phyloP scores from a whole-genome alignment of 2,113 vertebrate genomes.

The Amphiprion ocellaris region DNA sequence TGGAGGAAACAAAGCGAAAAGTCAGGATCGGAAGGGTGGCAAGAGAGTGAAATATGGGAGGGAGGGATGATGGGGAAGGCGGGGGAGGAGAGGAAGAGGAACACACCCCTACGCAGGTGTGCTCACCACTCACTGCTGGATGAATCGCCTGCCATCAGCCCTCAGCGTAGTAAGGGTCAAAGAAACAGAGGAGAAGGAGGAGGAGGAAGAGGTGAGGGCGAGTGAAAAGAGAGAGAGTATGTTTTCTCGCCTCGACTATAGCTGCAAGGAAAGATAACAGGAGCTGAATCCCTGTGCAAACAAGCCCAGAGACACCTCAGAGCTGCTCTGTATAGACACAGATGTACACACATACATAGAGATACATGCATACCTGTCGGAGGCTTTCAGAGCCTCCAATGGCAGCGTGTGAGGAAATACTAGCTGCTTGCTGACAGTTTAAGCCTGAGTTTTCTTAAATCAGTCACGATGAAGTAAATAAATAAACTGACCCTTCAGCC shows the following conservation, averaged over 20 bases:
- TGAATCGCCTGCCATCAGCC: conserved; percentile 72
- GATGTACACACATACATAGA: neutral
- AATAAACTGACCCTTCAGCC: conserved; percentile 64
- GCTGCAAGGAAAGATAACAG: conserved; percentile 78
- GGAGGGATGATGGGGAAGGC: conserved; percentile 13
- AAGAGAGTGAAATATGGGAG: conserved; percentile 56
- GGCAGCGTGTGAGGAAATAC: conserved; percentile 61
- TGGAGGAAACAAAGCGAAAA: conserved; percentile 19
- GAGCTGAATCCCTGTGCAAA: conserved; percentile 79
- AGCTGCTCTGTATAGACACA: conserved; percentile 26
- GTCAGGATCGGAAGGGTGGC: conserved; percentile 18
- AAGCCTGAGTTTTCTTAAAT: conserved; percentile 67
- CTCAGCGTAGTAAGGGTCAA: conserved; percentile 76
- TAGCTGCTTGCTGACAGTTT: conserved; percentile 69
- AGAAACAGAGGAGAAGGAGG: conserved; percentile 57
- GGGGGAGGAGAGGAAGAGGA: conserved; percentile 23
- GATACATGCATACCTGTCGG: conserved; percentile 38
- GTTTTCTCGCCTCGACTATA: conserved; percentile 72
- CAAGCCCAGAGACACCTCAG: conserved; percentile 72
- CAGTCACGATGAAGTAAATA: conserved; percentile 62
- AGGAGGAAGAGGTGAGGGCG: conserved; percentile 15
- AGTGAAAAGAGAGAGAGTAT: conserved; percentile 56
- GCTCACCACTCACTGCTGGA: conserved; percentile 49
- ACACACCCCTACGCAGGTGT: conserved; percentile 76
- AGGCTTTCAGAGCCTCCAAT: conserved; percentile 44